Percentiles rank a stretch among this genome's conserved stretches.
These are phyloP conservation scores for Matsumyia berberina DNA, from an alignment of 2,888 invertebrate genomes.

Conservation along the genomic window DNA sequence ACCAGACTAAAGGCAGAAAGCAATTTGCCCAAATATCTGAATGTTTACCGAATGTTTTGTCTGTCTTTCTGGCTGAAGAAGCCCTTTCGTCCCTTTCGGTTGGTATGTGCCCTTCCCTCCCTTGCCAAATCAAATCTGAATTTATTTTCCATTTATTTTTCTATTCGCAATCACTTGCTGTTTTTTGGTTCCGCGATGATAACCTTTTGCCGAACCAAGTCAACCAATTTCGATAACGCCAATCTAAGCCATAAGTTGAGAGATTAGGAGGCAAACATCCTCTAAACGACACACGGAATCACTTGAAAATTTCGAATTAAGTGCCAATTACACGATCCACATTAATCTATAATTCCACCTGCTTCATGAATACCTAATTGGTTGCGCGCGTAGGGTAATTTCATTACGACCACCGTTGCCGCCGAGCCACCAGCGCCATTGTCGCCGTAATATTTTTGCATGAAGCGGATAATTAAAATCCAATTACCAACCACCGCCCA, in stretches of 20 bases:
- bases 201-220: slow-evolving; percentile 27
- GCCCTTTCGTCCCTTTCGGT: too few species aligned
- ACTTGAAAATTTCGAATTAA: slow-evolving; percentile 59
- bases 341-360: slow-evolving; percentile 64
- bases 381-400: slow-evolving; percentile 51
- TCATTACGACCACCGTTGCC: slow-evolving; percentile 50
- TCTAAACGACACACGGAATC: slow-evolving; percentile 9
- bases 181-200: slow-evolving; percentile 19
- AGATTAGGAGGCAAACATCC: slow-evolving; percentile 19
- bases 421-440: slow-evolving; percentile 23
- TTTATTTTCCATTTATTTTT: slow-evolving; percentile 61
- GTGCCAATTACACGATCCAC: slow-evolving; percentile 52
- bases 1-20: slow-evolving; percentile 45
- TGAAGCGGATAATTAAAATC: slow-evolving; percentile 71
- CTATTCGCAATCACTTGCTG: background rate
- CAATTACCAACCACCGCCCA: slow-evolving; percentile 63
- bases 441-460: slow-evolving; percentile 54
- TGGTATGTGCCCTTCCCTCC: too few species aligned
- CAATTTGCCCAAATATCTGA: slow-evolving; percentile 53
- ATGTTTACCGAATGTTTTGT: slow-evolving; percentile 45
- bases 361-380: slow-evolving; percentile 66
- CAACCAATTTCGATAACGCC: slow-evolving; percentile 30
- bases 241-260: slow-evolving; percentile 42
- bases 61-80: slow-evolving; percentile 16
- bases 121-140: slow-evolving; percentile 47